Evolutionary conservation across 2,113 vertebrate genomes (phyloP), one percentile per base, ranked within the genome.

Genomic region (Melozone crissalis): DNA sequence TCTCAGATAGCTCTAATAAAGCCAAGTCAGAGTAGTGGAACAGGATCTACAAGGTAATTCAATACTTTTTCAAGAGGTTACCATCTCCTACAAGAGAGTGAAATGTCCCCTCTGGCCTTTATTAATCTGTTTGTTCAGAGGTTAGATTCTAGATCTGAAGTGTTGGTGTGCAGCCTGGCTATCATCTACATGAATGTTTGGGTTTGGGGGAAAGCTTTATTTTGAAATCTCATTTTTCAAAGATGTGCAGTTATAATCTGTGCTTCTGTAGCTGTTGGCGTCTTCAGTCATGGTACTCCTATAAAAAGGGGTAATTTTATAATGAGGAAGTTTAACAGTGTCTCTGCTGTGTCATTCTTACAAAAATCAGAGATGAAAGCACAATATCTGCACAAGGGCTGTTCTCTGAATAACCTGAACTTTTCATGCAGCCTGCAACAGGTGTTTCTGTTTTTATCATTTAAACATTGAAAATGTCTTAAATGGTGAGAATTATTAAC

Each of bases 41-140:
- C 96, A 14, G 96, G 94, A 52, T 96, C 97, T 79, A 80, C 98
- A 97, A 99, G 98, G 99, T 99, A 98, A 91, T 57, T 62, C 46
- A 82, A 35, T 37, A 14, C 4, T 9, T 78, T 94, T 66, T 52
- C 30, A 87, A 41, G 58, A 49, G 20, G 4, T 67, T 79, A 30
- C 35, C 2, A 1, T 66, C 58, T 82, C 33, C 30, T 66, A 0
- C 13, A 19, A 61, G 37, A 77, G 18, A 35, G 10, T 47, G 65
- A 43, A 71, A 35, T 69, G 39, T 52, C n/a, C 41, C 19, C 3
- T 72, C 51, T 88, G 37, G 24, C 21, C n/a, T 79, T 3, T 52
- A n/a, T 57, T 55, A 59, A 35, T 73, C n/a, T 80, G 12, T 66
- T 26, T 2, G 2, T 52, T 37, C 71, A 52, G 57, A 41, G 10